Percentiles rank a stretch among this genome's conserved stretches.
Evolutionary conservation across 2,113 vertebrate genomes (phyloP).

Genomic region (Bubo blakistoni): DNA sequence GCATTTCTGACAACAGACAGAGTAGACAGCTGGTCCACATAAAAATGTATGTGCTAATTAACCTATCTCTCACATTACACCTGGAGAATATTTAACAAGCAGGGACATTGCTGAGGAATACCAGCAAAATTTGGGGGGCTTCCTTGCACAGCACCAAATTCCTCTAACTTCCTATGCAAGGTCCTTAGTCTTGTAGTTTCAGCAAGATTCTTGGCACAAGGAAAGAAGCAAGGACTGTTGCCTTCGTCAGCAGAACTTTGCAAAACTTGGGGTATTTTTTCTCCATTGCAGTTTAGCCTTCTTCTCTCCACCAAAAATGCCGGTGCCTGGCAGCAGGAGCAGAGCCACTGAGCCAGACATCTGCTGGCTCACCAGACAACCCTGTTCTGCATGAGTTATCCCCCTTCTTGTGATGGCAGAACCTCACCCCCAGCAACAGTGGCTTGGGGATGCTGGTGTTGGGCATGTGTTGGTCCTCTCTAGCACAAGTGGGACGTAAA

Average conservation of each 20-base stretch:
- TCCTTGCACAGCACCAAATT: not conserved
- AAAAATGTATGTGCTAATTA: conserved; percentile 2
- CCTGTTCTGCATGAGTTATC: not conserved
- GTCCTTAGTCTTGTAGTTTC: not conserved
- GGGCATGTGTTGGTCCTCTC: not conserved
- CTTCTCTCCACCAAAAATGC: not conserved
- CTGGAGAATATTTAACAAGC: not conserved
- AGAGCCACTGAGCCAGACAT: not conserved
- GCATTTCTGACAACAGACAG: conserved; percentile 8
- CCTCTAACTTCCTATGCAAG: not conserved
- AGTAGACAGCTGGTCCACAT: conserved; percentile 44
- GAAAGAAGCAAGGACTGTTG: not conserved
- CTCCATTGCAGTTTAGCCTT: not conserved
- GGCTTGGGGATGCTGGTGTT: not conserved
- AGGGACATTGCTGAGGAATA: not conserved
- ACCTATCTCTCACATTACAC: not conserved
- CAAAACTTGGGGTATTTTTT: not conserved
- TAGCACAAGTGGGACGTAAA: not conserved
- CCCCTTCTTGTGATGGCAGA: accelerated
- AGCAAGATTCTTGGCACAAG: not conserved
- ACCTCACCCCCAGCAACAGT: accelerated
- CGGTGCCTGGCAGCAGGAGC: not conserved
- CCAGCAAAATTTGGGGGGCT: not conserved
- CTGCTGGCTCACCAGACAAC: not conserved
- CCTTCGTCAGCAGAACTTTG: not conserved